Base-by-base conservation (phyloP, 1,140 invertebrate species). In the Charaxes varanes region DNA sequence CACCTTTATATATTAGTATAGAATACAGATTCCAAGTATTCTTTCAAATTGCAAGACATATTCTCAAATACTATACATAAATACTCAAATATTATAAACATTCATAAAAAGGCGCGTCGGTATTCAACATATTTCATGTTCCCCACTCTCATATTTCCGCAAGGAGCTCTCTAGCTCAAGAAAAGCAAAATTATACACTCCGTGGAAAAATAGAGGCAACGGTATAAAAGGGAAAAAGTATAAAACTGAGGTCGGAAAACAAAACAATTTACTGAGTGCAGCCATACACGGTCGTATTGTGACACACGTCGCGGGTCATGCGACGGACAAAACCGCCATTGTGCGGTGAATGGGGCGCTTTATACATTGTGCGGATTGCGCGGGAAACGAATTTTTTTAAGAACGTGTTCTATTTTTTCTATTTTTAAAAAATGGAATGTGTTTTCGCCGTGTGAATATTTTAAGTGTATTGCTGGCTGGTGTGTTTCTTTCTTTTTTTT, bases 381-480 rank as follows among this genome's bases (percentile, higher is more conserved):
- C n/a, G 55, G 62, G 33, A 62, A 76, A 71, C 60, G 57, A 69
- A 70, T 69, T 76, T 79, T 78, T 79, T 66, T 70, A 76, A 79
- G 69, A 76, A 73, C 53, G 61, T 62, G 56, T 65, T 74, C n/a
- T n/a, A n/a, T 55, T 53, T 59, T 62, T 70, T 69, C 63, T 71
- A 57, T 67, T 63, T 71, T 59, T n/a, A n/a, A 53, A 55, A 65
- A 68, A 69, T 67, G 48, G 43, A 62, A 69, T 66, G 69, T 74
- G 69, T 70, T 71, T 65, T 61, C 54, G 50, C 59, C 68, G 74
- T 76, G 69, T 73, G 71, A 73, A 73, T 65, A 58, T 64, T 60
- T 60, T 76, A 79, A 79, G 74, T 74, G 67, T 76, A 79, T 79
- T 79, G 73, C 68, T 62, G 54, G 71, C 48, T 62, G 69, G 61